Evolutionary conservation across 1,140 invertebrate genomes (phyloP), one percentile per base, ranked within the genome.

Genomic region (Habropoda laboriosa): DNA sequence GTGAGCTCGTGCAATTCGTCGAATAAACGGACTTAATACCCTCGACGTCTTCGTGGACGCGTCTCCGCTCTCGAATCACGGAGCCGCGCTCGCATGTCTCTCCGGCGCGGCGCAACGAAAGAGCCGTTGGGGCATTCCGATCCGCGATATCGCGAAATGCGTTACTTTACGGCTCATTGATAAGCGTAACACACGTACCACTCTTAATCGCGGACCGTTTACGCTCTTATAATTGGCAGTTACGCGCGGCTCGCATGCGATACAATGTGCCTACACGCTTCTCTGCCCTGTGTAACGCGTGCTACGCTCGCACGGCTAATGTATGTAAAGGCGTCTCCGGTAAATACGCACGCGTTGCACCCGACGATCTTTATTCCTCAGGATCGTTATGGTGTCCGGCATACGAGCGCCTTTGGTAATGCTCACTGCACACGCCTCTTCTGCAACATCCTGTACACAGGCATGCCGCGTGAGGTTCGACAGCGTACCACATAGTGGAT

Each of bases 141-240:
- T 77, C 66, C 61, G 24, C 24, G 79, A 81, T 85, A 77, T 51
- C 73, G 73, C 32, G 66, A 73, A 73, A 68, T 61, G 78, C 42
- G 68, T 85, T 85, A 81, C 80, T 86, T 86, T 85, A 86, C 82
- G 79, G 79, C 35, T 49, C 82, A 86, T 86, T 85, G 84, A 86
- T 81, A 86, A 81, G 79, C 70, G 66, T 71, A 85, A 81, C 83
- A 82, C 79, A 73, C 83, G 74, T 85, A 74, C n/a, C 72, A 27
- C 68, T 78, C 82, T 81, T 85, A 85, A 85, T 85, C 75, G 72
- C 68, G 68, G 67, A 73, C 53, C 83, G 79, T 85, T 78, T 85
- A 85, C 79, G 79, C 82, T 85, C 71, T 82, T 82, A 78, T 85
- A 85, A 86, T 85, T 82, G 82, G 84, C 79, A 85, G 67, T 82